Evolutionary conservation across 1,140 invertebrate genomes (phyloP).

Genomic region (Coptotermes formosanus): DNA sequence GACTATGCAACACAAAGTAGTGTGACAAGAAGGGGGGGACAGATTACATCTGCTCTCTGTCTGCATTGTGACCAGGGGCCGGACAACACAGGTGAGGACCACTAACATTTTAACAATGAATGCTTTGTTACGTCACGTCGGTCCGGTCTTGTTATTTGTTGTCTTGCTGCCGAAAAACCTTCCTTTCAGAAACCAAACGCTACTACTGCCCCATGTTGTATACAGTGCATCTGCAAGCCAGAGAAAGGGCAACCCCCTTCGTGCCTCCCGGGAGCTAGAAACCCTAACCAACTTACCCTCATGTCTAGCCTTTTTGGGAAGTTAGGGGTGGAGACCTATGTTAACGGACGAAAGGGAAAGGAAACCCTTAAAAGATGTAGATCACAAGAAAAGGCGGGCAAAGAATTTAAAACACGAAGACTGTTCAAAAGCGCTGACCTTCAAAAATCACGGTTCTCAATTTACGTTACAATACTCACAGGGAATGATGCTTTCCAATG

Average conservation of each 20-base stretch:
- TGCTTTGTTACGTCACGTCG: conserved; percentile 3
- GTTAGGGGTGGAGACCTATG: not conserved
- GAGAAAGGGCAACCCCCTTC: not conserved
- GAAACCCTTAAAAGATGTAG: not conserved
- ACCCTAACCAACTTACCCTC: not conserved
- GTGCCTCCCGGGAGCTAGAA: conserved; percentile 10
- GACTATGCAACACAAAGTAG: not conserved
- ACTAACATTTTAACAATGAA: conserved; percentile 4
- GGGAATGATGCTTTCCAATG: no score
- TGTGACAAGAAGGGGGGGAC: not conserved
- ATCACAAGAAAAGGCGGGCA: not conserved
- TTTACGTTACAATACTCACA: not conserved
- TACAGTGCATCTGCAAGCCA: not conserved
- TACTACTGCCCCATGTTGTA: not conserved
- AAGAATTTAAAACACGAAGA: conserved; percentile 1
- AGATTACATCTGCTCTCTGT: conserved; percentile 1
- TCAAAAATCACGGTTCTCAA: not conserved
- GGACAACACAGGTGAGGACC: conserved; percentile 5
- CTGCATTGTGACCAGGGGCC: not conserved
- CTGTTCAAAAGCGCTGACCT: not conserved
- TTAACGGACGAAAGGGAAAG: not conserved
- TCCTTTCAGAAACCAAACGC: not conserved
- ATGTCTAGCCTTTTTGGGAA: not conserved
- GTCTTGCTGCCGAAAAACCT: conserved; percentile 6
- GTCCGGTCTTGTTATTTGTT: not conserved